A percentile compares a stretch with the other conserved stretches of the same genome.
Conservation (phyloP, 2,888 invertebrate genomes). For the Chrysodeixis includens region DNA sequence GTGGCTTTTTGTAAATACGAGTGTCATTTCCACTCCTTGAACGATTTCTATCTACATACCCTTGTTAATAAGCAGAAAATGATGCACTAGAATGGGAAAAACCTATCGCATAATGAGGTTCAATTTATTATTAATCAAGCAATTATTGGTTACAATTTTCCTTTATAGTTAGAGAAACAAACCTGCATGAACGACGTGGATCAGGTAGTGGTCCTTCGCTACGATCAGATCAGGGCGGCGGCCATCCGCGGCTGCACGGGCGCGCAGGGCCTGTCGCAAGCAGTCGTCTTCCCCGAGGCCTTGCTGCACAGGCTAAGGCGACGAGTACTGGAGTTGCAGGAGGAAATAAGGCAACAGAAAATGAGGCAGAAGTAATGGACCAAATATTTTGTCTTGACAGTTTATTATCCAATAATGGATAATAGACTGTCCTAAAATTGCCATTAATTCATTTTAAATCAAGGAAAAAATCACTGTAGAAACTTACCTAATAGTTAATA, state of each 20-base stretch:
- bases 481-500: too few relatives aligned
- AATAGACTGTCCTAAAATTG: slow-evolving; percentile 33
- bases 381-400: too few relatives aligned
- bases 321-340: slow-evolving; percentile 90
- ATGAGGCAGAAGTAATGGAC: slow-evolving; percentile 90
- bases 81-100: slow-evolving; percentile 11
- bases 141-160: background rate
- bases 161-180: slow-evolving; percentile 92
- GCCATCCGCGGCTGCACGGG: slow-evolving; percentile 82
- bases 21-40: too few relatives aligned
- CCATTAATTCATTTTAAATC: too few relatives aligned
- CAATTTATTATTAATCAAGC: too few relatives aligned
- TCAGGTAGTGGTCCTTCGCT: slow-evolving; percentile 91
- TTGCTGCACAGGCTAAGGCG: slow-evolving; percentile 89
- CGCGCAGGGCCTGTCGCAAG: slow-evolving; percentile 77
- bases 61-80: too few relatives aligned
- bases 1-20: too few relatives aligned
- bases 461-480: too few relatives aligned
- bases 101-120: background rate
- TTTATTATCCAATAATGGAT: too few relatives aligned
- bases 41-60: too few relatives aligned
- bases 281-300: slow-evolving; percentile 91
- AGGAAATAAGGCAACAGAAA: slow-evolving; percentile 91
- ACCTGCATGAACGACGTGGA: slow-evolving; percentile 93
- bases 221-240: slow-evolving; percentile 91